Percentiles rank a stretch among this genome's conserved stretches.
These are phyloP conservation scores for Battus philenor DNA, from an alignment of 1,140 invertebrate species.

Conservation along the genomic window DNA sequence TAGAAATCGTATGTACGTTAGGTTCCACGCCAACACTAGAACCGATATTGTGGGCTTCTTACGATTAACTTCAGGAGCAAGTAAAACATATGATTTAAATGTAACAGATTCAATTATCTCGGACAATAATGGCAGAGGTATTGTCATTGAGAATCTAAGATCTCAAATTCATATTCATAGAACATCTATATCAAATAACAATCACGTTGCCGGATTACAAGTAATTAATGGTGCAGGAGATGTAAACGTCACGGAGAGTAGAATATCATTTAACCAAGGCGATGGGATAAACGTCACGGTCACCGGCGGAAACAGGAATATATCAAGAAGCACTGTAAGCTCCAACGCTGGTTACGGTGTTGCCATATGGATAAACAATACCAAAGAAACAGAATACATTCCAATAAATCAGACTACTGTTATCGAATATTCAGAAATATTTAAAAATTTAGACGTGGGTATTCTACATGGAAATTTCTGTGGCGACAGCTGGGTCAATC, in stretches of 20 bases:
- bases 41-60: constrained; percentile 85
- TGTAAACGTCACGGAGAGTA: constrained; percentile 92
- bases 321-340: constrained; percentile 86
- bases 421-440: constrained; percentile 91
- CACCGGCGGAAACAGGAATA: constrained; percentile 91
- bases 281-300: constrained; percentile 95
- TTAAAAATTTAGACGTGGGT: constrained; percentile 89
- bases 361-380: constrained; percentile 92
- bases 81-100: constrained; percentile 92
- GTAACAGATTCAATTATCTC: constrained; percentile 89
- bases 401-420: constrained; percentile 89
- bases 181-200: constrained; percentile 90
- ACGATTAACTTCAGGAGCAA: constrained; percentile 83
- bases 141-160: constrained; percentile 89
- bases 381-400: constrained; percentile 86
- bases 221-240: constrained; percentile 91
- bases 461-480: constrained; percentile 89
- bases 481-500: constrained; percentile 85
- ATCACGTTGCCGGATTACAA: constrained; percentile 91
- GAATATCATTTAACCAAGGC: constrained; percentile 93
- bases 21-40: constrained; percentile 82
- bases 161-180: constrained; percentile 88
- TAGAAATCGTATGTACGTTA: constrained; percentile 85
- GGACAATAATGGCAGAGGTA: constrained; percentile 95
- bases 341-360: constrained; percentile 92